Evolutionary conservation across 2,797 vertebrate species (phyloP), one percentile per base, ranked within the genome.

Genomic region (Neostethus bicornis): DNA sequence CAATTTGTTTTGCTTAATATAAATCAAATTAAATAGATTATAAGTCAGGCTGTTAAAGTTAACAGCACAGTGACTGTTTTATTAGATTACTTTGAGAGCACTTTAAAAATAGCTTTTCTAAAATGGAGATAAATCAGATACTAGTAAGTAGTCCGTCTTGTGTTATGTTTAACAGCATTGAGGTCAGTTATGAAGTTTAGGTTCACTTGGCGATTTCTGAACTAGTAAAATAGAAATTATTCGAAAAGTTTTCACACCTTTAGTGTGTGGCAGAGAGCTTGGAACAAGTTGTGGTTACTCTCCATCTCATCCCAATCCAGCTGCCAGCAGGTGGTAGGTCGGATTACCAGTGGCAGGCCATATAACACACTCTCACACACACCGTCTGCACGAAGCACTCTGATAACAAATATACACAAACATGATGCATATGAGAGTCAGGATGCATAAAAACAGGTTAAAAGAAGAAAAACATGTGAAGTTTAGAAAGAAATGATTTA

Each of bases 271-370:
- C 95, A 96, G 17, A 98, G 88, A 29, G 96, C 95, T 4, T 96
- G 93, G 81, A 98, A 98, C 73, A 86, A 77, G 56, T 94, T 93
- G 75, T 95, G 92, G 83, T 98, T 98, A 77, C 61, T 81, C 75
- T 97, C 95, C 70, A 97, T 92, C 66, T 98, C 95, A 63, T 98
- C 96, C 96, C 96, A 98, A 86, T 96, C 95, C 78, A 98, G 90
- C 84, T 91, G 89, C 96, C 96, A 98, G 86, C 94, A 97, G 77
- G 87, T 91, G 5, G 95, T 96, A 75, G 96, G 94, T 56, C 82
- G 91, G 70, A 98, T 80, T 73, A 98, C 80, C 71, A 96, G 84
- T 0, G 96, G 95, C 38, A 94, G 88, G 20, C 96, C 96, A 1
- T 94, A 98, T 11, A 95, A 66, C 29, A 96, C 61, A 4, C 96